Evolutionary conservation across 2,888 invertebrate species (phyloP).

Genomic region (Meteorus colon): DNA sequence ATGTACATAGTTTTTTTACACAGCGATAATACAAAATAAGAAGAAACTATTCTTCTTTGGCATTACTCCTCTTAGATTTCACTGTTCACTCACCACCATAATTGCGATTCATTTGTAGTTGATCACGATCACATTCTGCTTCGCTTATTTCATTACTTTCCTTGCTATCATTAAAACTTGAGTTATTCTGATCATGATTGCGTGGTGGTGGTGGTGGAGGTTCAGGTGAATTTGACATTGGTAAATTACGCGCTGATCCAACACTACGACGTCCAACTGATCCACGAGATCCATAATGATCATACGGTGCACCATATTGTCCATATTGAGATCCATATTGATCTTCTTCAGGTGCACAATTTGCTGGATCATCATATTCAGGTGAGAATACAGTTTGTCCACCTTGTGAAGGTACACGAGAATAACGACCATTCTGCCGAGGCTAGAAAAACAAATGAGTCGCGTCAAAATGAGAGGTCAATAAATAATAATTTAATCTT

Average conservation of each 20-base stretch:
- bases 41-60: neutral
- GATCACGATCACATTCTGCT: conserved; percentile 92
- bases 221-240: conserved; percentile 77
- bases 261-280: conserved; percentile 81
- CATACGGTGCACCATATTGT: conserved; percentile 88
- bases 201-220: conserved; percentile 85
- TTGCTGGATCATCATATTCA: conserved; percentile 95
- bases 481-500: neutral
- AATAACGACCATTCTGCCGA: conserved; percentile 83
- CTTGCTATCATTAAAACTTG: conserved; percentile 92
- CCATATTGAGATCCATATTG: conserved; percentile 92
- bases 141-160: conserved; percentile 96
- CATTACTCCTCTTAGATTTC: neutral
- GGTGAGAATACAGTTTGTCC: conserved; percentile 77
- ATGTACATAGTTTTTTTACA: neutral
- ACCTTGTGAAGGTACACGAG: conserved; percentile 82
- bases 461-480: neutral
- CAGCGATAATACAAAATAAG: neutral
- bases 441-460: conserved; percentile 70
- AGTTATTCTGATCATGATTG: conserved; percentile 86
- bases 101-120: conserved; percentile 82
- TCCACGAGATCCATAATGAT: conserved; percentile 91
- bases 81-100: conserved; percentile 84
- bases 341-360: conserved; percentile 93
- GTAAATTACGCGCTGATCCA: conserved; percentile 77